Evolutionary conservation across 2,113 vertebrate genomes (phyloP), one percentile per base, ranked within the genome.

Genomic region (Camelus dromedarius): DNA sequence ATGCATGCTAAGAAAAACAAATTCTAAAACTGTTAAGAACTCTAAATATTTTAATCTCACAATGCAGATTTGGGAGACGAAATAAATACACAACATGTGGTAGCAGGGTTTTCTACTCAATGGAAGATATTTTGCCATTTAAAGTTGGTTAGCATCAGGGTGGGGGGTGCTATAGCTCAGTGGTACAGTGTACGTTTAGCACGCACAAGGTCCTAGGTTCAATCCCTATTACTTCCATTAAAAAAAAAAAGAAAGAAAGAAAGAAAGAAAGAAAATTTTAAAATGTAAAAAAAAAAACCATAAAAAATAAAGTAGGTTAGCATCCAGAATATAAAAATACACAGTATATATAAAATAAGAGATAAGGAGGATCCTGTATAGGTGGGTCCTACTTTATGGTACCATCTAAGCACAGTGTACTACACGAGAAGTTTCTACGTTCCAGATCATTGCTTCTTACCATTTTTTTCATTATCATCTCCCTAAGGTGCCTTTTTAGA

Each of bases 1-100:
- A 79, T 26, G 32, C 6, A 16, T 52, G 32, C 22, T 56, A 79
- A 35, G 30, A 42, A 88, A 70, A 90, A 85, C 13, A 87, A 38
- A 42, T 18, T 46, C 56, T 66, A 60, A 89, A 84, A 64, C 30
- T 72, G 32, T n/a, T 95, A 48, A 85, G 38, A 67, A 80, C 26
- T 86, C 69, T 82, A 62, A 91, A 73, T 58, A 56, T 91, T 80
- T 67, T 67, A 92, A 91, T 96, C 46, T 92, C 20, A 48, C 46
- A 48, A 67, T 54, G 38, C 16, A 73, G 72, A 93, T 62, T 80
- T 20, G 20, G 73, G 73, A 75, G 60, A 46, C n/a, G 28, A 90
- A 73, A 50, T 79, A n/a, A n/a, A 66, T 15, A 50, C 13, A 30
- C 46, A 22, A 62, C 69, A 66, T 52, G 9, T 54, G n/a, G 87